Base-by-base conservation (phyloP, 1,140 invertebrate species). In the Eulimnadia texana region DNA sequence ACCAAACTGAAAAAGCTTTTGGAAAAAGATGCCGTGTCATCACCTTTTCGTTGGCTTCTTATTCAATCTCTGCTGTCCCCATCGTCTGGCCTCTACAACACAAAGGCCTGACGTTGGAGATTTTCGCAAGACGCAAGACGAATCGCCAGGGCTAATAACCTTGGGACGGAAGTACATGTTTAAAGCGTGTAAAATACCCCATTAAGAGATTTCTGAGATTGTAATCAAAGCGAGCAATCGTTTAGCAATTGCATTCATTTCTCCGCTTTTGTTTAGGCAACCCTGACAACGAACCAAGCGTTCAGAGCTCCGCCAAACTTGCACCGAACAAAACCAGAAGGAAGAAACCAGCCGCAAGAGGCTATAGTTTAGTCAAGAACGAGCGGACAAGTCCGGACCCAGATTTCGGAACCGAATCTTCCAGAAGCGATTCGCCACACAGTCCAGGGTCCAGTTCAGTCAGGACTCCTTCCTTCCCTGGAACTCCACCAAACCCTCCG, bases 331-430 rank as follows among this genome's bases (percentile, higher is more conserved):
- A 50, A 19, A 22, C 25, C 23, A 16, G 27, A 2, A 61, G 53
- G 29, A 29, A 52, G 13, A 50, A 22, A 11, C 19, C 11, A 28
- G 50, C 28, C 50, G 53, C 27, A 24, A 61, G 3, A 27, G n/a
- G 27, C 23, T 19, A 24, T 19, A 51, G 29, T 54, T 24, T 23
- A 19, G 60, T 61, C 50, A 61, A 61, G 53, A 50, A 22, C 16
- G 60, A 61, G 29, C 50, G 60, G 27, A 53, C 16, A 50, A 61
- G 50, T 29, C 60, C 60, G 10, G 58, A 60, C 3, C 23, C 50
- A 20, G 58, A 60, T 6, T 49, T 47, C 19, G 50, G 47, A 19
- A 60, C 58, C 20, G 60, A 28, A 25, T 61, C 60, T 9, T 61
- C 60, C 0, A 50, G 60, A 9, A 53, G 50, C 22, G 60, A 20